Percentiles rank a stretch among this genome's conserved stretches.
phyloP scores from a whole-genome alignment of 2,888 invertebrate genomes.

The Chrysotoxum bicinctum region DNA sequence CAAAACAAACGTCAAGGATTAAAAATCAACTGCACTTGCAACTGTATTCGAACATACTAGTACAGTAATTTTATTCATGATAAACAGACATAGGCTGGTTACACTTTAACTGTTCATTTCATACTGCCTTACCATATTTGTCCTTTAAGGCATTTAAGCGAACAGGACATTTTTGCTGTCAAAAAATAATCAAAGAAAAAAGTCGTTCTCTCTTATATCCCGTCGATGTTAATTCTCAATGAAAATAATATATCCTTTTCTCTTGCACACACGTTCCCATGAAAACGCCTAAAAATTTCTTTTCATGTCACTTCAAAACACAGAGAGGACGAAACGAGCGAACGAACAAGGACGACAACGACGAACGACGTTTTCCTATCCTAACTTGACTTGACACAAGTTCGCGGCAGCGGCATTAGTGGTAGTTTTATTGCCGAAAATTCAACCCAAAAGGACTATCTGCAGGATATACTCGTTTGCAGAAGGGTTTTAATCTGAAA shows the following conservation, averaged over 20 bases:
- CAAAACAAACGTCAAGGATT: too few relatives aligned
- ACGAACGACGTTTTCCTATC: slow-evolving; percentile 45
- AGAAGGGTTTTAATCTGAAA: slow-evolving; percentile 38
- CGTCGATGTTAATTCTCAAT: slow-evolving; percentile 33
- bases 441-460: slow-evolving; percentile 54
- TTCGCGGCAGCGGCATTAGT: slow-evolving; percentile 42
- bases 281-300: slow-evolving; percentile 65
- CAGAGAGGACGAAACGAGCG: neutral
- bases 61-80: too few relatives aligned
- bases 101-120: neutral
- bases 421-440: slow-evolving; percentile 62
- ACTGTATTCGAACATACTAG: too few relatives aligned
- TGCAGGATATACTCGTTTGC: slow-evolving; percentile 55
- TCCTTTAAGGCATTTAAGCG: neutral
- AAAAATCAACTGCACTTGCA: too few relatives aligned
- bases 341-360: neutral
- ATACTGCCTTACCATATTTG: neutral
- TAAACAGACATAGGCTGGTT: too few relatives aligned
- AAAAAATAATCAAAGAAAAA: slow-evolving; percentile 9
- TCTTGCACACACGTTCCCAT: slow-evolving; percentile 55
- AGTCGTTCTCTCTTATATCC: neutral
- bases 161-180: slow-evolving; percentile 31
- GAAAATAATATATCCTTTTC: slow-evolving; percentile 24
- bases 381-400: slow-evolving; percentile 63
- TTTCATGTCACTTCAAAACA: slow-evolving; percentile 62